Conservation (phyloP, 1,140 invertebrate genomes). For the Lepidurus apus region DNA sequence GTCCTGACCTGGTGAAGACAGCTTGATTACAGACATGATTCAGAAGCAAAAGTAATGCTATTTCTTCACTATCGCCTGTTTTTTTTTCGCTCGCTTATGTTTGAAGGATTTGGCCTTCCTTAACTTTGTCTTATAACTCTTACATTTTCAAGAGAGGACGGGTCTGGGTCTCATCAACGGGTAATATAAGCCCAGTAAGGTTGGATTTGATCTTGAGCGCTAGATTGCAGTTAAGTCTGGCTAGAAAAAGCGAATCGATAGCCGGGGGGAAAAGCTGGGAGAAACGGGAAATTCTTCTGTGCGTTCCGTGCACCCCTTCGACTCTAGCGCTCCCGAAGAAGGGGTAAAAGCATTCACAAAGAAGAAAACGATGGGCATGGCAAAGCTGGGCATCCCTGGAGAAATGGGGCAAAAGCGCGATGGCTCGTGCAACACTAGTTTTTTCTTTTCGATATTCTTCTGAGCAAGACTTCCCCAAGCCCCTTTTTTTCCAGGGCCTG, state of each 20-base stretch:
- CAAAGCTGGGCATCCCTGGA: slow-evolving; percentile 16
- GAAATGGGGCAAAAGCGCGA: slow-evolving; percentile 20
- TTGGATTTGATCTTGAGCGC: slow-evolving; percentile 10
- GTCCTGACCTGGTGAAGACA: not conserved
- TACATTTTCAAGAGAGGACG: not conserved
- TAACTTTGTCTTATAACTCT: not conserved
- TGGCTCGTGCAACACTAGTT: slow-evolving; percentile 14
- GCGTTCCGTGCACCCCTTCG: not conserved
- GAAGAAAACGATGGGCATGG: slow-evolving; percentile 13
- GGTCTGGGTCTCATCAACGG: slow-evolving; percentile 9
- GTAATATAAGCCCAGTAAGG: slow-evolving; percentile 19
- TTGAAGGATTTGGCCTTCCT: too few species aligned
- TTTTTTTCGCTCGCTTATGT: not conserved
- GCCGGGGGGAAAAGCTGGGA: not conserved
- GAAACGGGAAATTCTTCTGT: slow-evolving; percentile 2
- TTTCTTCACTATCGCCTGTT: not conserved
- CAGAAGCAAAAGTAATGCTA: slow-evolving; percentile 8
- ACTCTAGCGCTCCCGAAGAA: not conserved
- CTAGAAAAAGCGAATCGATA: slow-evolving; percentile 16
- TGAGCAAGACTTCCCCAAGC: not conserved
- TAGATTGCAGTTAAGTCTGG: slow-evolving; percentile 15
- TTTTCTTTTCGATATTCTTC: not conserved
- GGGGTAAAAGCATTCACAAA: slow-evolving; percentile 19
- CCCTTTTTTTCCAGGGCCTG: not conserved
- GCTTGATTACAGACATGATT: slow-evolving; percentile 6